phyloP scores from a whole-genome alignment of 2,113 vertebrate species.

The Spilogale gracilis region DNA sequence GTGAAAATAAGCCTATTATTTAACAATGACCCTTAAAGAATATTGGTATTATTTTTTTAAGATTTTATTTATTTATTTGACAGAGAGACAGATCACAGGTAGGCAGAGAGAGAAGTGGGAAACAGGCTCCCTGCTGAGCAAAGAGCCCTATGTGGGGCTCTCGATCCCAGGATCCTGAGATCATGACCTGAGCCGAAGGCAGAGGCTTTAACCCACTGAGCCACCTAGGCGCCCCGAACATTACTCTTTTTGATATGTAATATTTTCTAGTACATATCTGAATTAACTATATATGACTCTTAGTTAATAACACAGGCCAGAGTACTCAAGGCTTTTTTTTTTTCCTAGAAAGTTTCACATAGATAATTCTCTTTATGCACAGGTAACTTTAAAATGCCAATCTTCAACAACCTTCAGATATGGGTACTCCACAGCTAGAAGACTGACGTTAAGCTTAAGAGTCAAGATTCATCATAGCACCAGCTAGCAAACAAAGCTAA shows the following conservation, averaged over 20 bases:
- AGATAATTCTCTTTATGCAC: neutral
- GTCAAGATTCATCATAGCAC: neutral
- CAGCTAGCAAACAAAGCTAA: neutral
- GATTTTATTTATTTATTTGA: too few relatives aligned
- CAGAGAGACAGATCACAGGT: too few relatives aligned
- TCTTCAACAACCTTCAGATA: neutral
- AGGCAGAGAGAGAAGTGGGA: too few relatives aligned
- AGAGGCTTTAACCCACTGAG: too few relatives aligned
- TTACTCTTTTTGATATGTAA: neutral
- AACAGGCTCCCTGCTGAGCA: too few relatives aligned
- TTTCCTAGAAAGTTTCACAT: neutral
- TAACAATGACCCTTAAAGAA: neutral
- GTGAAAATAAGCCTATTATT: neutral
- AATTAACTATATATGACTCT: neutral
- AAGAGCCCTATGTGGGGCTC: too few relatives aligned
- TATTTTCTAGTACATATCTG: neutral
- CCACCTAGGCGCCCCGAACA: too few relatives aligned
- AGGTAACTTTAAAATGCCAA: neutral
- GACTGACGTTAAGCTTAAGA: neutral
- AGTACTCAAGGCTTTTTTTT: neutral
- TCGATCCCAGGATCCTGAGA: too few relatives aligned
- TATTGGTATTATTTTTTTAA: neutral
- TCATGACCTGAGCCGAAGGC: too few relatives aligned
- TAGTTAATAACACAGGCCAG: slow-evolving; percentile 18
- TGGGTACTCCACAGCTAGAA: neutral